These are phyloP conservation scores for Dicaeum eximium DNA, from an alignment of 2,113 vertebrate genomes.

Conservation along the genomic window DNA sequence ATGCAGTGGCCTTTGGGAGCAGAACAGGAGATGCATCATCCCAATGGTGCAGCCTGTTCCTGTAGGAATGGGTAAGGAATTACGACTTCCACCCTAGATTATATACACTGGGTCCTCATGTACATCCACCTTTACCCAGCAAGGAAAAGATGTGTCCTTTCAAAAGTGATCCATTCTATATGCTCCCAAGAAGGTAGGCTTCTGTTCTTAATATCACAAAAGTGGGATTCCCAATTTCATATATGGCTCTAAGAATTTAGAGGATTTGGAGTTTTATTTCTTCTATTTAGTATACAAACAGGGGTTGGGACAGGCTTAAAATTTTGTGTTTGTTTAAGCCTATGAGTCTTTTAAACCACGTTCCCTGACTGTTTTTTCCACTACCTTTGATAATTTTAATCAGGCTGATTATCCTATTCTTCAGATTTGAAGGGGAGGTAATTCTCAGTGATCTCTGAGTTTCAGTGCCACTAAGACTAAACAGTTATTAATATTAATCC, in stretches of 20 bases:
- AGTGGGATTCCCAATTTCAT: background rate
- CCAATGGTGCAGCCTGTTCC: background rate
- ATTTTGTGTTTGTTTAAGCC: background rate
- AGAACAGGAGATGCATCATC: background rate
- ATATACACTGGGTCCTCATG: background rate
- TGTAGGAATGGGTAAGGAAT: background rate
- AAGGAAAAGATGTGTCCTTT: background rate
- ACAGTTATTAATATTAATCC: background rate
- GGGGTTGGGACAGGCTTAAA: background rate
- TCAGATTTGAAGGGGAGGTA: background rate
- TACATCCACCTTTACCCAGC: background rate
- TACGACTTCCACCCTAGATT: background rate
- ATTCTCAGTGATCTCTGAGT: background rate
- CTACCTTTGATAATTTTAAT: conserved; percentile 10
- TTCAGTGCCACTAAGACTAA: background rate
- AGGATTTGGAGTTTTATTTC: background rate
- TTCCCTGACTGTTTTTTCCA: background rate
- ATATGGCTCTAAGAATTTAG: background rate
- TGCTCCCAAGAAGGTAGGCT: background rate
- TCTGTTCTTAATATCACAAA: background rate
- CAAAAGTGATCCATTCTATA: background rate
- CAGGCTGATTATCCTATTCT: background rate
- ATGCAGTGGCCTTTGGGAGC: background rate
- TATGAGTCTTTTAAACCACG: background rate
- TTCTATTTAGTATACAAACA: background rate